Conservation (phyloP, 2,797 vertebrate genomes). For the Mormyrus proboscirostris region DNA sequence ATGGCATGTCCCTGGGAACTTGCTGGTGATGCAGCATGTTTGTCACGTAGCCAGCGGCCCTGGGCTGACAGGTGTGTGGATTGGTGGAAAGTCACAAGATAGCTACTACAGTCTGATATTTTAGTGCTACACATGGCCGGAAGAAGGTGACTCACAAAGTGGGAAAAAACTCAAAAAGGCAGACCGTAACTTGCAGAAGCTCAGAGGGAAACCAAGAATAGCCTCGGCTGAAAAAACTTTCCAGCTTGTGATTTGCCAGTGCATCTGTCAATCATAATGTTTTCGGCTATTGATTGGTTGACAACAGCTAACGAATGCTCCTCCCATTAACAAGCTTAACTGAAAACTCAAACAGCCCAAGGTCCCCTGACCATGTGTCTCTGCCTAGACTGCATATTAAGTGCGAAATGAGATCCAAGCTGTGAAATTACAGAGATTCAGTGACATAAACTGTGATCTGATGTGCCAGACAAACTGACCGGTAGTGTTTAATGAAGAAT, state of each 20-base stretch:
- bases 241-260: not conserved
- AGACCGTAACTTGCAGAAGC: not conserved
- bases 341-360: not conserved
- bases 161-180: not conserved
- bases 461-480: not conserved
- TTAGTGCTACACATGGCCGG: not conserved
- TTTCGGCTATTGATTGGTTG: not conserved
- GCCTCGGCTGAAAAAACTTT: not conserved
- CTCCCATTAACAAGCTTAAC: not conserved
- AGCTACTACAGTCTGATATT: not conserved
- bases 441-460: slow-evolving; percentile 5
- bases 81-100: not conserved
- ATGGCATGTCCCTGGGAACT: not conserved
- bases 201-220: not conserved
- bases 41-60: not conserved
- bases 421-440: not conserved
- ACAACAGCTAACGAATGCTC: not conserved
- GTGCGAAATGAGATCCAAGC: not conserved
- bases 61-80: not conserved
- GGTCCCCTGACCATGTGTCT: not conserved
- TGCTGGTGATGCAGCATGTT: not conserved
- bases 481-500: not conserved
- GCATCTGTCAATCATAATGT: not conserved
- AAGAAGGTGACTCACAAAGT: not conserved
- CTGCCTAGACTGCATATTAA: not conserved